A percentile compares a stretch with the other conserved stretches of the same genome.
These are phyloP conservation scores for Drosophila truncata DNA, from an alignment of 1,140 invertebrate genomes.

Conservation along the genomic window DNA sequence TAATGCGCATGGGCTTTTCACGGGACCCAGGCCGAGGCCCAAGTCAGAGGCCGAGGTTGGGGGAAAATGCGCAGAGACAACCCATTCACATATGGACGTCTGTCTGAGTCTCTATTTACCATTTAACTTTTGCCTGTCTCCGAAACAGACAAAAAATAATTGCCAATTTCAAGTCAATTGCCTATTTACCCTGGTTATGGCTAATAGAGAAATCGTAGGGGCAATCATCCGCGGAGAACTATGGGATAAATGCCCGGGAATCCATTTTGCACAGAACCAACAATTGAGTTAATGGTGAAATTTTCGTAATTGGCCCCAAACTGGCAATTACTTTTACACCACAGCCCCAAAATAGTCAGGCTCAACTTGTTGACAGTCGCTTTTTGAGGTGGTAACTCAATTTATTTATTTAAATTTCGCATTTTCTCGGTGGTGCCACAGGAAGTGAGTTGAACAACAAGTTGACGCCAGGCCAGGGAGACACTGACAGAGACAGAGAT, in stretches of 20 bases:
- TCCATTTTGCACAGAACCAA: constrained; percentile 71
- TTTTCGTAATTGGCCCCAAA: constrained; percentile 59
- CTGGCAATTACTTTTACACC: constrained; percentile 53
- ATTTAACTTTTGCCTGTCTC: constrained; percentile 59
- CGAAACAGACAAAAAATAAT: constrained; percentile 69
- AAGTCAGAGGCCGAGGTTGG: constrained; percentile 4
- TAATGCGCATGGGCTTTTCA: constrained; percentile 69
- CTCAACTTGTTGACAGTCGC: constrained; percentile 77
- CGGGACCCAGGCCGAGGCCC: constrained; percentile 10
- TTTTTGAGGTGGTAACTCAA: constrained; percentile 78
- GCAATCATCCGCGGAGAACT: constrained; percentile 52
- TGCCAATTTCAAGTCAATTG: constrained; percentile 84
- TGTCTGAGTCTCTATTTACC: constrained; percentile 46
- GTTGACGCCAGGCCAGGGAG: constrained; percentile 39
- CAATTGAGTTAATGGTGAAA: constrained; percentile 78
- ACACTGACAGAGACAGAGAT: constrained; percentile 32
- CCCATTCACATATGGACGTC: constrained; percentile 71
- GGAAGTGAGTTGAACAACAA: constrained; percentile 63
- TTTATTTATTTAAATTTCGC: constrained; percentile 81
- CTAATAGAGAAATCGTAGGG: constrained; percentile 79
- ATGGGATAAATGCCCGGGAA: constrained; percentile 41
- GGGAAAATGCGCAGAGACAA: constrained; percentile 29
- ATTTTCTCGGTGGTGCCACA: constrained; percentile 17
- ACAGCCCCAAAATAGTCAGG: constrained; percentile 1
- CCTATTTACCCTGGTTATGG: constrained; percentile 82